phyloP scores from a whole-genome alignment of 1,140 invertebrate species.

The Drosophila tropicalis region DNA sequence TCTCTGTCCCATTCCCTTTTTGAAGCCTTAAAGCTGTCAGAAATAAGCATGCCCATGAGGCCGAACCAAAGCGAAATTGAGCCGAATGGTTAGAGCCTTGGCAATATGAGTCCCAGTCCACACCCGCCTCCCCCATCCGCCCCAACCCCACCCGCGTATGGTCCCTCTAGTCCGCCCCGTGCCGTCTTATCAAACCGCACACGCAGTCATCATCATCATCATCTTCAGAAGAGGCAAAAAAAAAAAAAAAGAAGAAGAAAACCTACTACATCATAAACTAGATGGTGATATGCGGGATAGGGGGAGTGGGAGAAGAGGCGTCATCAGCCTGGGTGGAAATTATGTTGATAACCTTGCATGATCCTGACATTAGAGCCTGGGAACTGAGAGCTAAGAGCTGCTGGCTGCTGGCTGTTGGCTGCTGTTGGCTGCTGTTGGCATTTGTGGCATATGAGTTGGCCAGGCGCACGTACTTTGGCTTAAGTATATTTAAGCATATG shows the following conservation, averaged over 20 bases:
- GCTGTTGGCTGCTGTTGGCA: neutral
- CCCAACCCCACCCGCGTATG: neutral
- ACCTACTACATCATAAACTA: constrained; percentile 79
- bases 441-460: constrained; percentile 47
- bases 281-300: constrained; percentile 45
- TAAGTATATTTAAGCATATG: constrained; percentile 81
- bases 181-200: constrained; percentile 73
- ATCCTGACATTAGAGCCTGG: constrained; percentile 75
- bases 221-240: constrained; percentile 29
- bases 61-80: constrained; percentile 36
- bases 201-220: constrained; percentile 55
- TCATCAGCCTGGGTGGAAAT: constrained; percentile 62
- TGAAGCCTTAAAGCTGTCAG: constrained; percentile 11
- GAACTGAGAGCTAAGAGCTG: constrained; percentile 2
- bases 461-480: constrained; percentile 72
- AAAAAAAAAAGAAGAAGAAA: constrained; percentile 37
- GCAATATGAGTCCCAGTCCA: constrained; percentile 9
- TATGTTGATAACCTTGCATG: constrained; percentile 79
- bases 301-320: neutral
- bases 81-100: constrained; percentile 22
- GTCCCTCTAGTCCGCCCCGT: constrained; percentile 1
- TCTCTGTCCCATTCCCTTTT: neutral
- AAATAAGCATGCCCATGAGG: constrained; percentile 27
- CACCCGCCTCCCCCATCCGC: neutral
- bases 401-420: constrained; percentile 25